Percentiles rank a stretch among this genome's conserved stretches.
Evolutionary conservation across 2,888 invertebrate species (phyloP).

Genomic region (Drosophila mulleri): DNA sequence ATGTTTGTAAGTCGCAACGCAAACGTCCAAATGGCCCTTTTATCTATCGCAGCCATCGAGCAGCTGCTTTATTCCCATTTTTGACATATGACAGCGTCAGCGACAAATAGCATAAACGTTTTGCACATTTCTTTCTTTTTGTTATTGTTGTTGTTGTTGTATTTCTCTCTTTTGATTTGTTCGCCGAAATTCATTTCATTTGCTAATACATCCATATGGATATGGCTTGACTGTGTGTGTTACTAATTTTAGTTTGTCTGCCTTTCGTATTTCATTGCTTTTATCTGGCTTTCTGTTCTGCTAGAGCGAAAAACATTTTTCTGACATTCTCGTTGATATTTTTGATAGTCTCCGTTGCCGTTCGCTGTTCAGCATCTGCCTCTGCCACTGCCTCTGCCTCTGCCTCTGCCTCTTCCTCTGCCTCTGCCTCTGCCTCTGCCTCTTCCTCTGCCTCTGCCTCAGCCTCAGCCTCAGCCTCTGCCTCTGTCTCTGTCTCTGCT

Average conservation of each 20-base stretch:
- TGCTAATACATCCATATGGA: slow-evolving; percentile 30
- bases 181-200: slow-evolving; percentile 38
- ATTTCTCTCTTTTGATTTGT: slow-evolving; percentile 18
- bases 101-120: slow-evolving; percentile 36
- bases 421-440: not conserved
- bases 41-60: not conserved
- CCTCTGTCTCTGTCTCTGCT: not conserved
- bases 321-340: slow-evolving; percentile 49
- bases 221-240: slow-evolving; percentile 1
- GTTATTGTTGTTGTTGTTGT: no score
- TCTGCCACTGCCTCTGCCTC: not conserved
- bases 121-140: slow-evolving; percentile 32
- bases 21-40: slow-evolving; percentile 27
- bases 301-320: slow-evolving; percentile 34
- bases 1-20: slow-evolving; percentile 20
- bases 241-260: slow-evolving; percentile 69
- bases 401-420: not conserved
- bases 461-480: not conserved
- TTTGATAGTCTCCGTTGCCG: slow-evolving; percentile 39
- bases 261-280: slow-evolving; percentile 36
- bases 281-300: slow-evolving; percentile 26
- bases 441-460: not conserved
- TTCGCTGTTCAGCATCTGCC: slow-evolving; percentile 6
- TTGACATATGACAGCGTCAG: slow-evolving; percentile 14
- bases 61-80: slow-evolving; percentile 7